Base-by-base conservation (phyloP, 53 echinoderm and acorn worm genomes). In the Mesocentrotus franciscanus region DNA sequence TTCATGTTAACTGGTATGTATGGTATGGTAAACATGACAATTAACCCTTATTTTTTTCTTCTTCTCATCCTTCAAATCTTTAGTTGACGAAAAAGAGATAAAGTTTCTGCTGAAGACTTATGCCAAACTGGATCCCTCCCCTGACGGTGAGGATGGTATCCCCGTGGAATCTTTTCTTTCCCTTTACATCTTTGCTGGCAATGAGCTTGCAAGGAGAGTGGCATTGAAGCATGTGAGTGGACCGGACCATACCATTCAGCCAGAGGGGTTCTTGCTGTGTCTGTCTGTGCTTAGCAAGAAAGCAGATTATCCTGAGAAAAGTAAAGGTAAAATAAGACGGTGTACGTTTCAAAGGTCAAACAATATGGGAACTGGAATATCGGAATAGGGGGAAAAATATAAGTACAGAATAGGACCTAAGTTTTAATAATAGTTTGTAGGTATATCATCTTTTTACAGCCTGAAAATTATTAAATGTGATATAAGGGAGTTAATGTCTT, bases 51-150 rank as follows among this genome's bases (percentile, higher is more conserved):
- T 15, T 62, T 62, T 8, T 11, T 13, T 18, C 17, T 17, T 62
- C 62, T 61, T 57, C 17, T 58, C 89, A 56, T 27, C 59, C 58
- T n/a, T 2, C 22, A 60, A 39, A 61, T 26, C 26, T 60, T 33
- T 91, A 98, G 98, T 97, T 74, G 91, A 95, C 56, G 96, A 95
- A 30, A 95, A 96, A 39, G 98, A 98, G 71, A 97, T 98, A 59
- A 95, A 96, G 62, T 90, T 35, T 35, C 34, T 98, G 22, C 58
- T 98, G 32, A 85, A 92, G 30, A 89, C 95, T 56, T 98, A 98
- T 62, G 95, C 96, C 32, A 95, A 71, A 61, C 95, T 96, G 64
- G 97, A 97, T 89, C 92, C 78, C 27, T 97, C 98, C 57, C 90
- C 78, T 2, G 92, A 70, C 56, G 97, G 97, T 10, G 93, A 93